phyloP scores from a whole-genome alignment of 1,140 invertebrate species.

The Lycorma delicatula region DNA sequence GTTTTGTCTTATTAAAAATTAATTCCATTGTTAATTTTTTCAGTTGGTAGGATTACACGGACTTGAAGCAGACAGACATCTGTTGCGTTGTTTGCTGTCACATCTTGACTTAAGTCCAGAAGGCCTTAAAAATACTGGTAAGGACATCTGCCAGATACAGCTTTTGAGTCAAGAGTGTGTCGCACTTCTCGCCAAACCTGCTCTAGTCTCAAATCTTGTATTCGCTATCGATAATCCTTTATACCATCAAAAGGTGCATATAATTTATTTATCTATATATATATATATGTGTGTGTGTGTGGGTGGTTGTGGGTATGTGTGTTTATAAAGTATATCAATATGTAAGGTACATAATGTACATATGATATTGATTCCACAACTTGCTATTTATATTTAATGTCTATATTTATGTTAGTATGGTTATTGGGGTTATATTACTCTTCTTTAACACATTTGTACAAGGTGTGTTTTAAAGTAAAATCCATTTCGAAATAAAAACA shows the following conservation, averaged over 20 bases:
- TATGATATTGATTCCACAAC: no score
- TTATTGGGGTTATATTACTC: no score
- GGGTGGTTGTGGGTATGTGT: no score
- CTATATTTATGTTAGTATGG: no score
- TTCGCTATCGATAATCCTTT: constrained; percentile 66
- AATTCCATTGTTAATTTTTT: no score
- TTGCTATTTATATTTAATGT: no score
- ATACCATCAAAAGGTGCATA: constrained; percentile 46
- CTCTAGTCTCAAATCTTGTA: constrained; percentile 65
- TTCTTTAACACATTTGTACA: no score
- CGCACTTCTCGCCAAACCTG: constrained; percentile 61
- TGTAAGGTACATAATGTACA: not conserved
- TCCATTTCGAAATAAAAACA: no score
- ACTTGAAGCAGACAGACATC: constrained; percentile 79
- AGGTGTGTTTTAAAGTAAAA: no score
- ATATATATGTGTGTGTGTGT: no score
- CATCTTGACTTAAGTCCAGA: constrained; percentile 49
- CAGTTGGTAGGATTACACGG: constrained; percentile 72
- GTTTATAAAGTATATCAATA: not conserved
- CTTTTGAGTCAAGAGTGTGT: constrained; percentile 63
- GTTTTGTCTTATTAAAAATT: no score
- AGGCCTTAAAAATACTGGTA: constrained; percentile 35
- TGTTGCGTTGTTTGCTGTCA: constrained; percentile 78
- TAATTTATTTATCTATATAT: no score
- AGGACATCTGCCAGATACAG: constrained; percentile 57